phyloP scores from a whole-genome alignment of 1,140 invertebrate species.

The Bombus sylvicola region DNA sequence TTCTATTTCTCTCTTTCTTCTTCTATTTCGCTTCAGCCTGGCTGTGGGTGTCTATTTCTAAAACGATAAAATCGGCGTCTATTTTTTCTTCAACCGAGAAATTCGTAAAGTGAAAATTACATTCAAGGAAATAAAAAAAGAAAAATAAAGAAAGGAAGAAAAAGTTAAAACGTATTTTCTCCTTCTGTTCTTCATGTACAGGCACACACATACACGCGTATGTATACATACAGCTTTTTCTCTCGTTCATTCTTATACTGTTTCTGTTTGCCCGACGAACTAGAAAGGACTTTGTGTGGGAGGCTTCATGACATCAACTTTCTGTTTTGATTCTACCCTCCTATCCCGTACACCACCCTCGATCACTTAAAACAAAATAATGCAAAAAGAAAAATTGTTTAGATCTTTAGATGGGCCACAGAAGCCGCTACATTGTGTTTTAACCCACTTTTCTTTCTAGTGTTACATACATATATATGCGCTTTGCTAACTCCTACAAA shows the following conservation, averaged over 20 bases:
- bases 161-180: background rate
- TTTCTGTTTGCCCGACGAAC: slow-evolving; percentile 23
- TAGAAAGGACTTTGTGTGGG: slow-evolving; percentile 26
- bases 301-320: slow-evolving; percentile 10
- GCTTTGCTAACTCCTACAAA: slow-evolving; percentile 52
- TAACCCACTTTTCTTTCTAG: slow-evolving; percentile 49
- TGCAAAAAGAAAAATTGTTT: slow-evolving; percentile 22
- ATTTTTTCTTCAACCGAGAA: background rate
- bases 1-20: background rate
- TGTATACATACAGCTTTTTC: slow-evolving; percentile 13
- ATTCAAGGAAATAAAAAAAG: background rate
- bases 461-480: slow-evolving; percentile 58
- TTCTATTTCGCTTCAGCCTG: background rate
- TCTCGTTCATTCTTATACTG: slow-evolving; percentile 24
- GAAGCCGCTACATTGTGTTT: slow-evolving; percentile 38
- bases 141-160: background rate
- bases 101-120: slow-evolving; percentile 22
- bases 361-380: slow-evolving; percentile 18
- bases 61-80: background rate
- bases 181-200: slow-evolving; percentile 12
- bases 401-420: slow-evolving; percentile 20
- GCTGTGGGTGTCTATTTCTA: background rate
- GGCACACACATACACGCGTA: slow-evolving; percentile 7
- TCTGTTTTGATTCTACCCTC: slow-evolving; percentile 42
- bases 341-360: slow-evolving; percentile 41